Base-by-base conservation (phyloP, 2,797 vertebrate species). In the Martes flavigula region DNA sequence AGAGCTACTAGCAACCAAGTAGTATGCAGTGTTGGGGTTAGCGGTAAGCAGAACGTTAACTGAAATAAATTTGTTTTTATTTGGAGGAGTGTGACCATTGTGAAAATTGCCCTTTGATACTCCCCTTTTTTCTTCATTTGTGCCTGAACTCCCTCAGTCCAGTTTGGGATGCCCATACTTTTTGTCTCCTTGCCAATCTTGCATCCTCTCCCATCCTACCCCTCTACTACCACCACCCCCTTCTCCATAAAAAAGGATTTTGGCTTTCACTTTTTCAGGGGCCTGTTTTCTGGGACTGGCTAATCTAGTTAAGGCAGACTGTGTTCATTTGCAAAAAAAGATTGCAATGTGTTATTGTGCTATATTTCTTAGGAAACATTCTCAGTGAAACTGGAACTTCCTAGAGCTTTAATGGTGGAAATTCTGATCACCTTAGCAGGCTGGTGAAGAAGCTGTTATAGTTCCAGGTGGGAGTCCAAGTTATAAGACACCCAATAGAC, bases 321-420 rank as follows among this genome's bases (percentile, higher is more conserved):
- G 38, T 21, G 3, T 85, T 93, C 27, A 62, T 91, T 90, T 87
- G 62, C 38, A 23, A 48, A 32, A 78, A 32, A 10, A 73, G 25
- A 86, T 9, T 15, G 6, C 10, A 64, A 27, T 7, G 40, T 56
- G 1, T 58, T 54, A 77, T 46, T 75, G 11, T 92, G 35, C 82
- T 72, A 25, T 35, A 30, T 81, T 95, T 85, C 64, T 92, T 66
- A 14, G 90, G 81, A 92, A 94, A 72, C 46, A 82, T 90, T 78
- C 25, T 32, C n/a, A 1, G 40, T 25, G 73, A 68, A 82, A 32
- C 25, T 56, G 58, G 77, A 88, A 23, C 60, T 90, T 66, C 43
- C 17, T 40, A 51, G 51, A 75, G 21, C 12, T 73, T 77, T 3
- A 60, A 15, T 46, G 32, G 35, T 90, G 13, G 82, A 84, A 96